A percentile compares a stretch with the other conserved stretches of the same genome.
These are phyloP conservation scores for Amiota mariae DNA, from an alignment of 2,888 invertebrate species.

Conservation along the genomic window DNA sequence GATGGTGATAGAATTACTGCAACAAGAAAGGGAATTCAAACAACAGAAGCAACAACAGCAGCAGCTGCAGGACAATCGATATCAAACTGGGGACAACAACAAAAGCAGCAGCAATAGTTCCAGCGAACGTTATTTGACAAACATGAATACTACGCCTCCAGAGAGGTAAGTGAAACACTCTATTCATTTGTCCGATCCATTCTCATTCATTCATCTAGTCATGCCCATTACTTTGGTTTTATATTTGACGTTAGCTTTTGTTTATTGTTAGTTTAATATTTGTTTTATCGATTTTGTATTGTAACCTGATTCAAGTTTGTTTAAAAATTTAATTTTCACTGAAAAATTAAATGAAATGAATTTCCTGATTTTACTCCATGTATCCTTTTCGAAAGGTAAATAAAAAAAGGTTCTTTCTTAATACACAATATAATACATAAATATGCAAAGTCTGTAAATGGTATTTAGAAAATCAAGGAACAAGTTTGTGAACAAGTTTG, in stretches of 20 bases:
- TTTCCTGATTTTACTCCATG: no score
- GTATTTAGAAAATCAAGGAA: no score
- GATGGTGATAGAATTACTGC: conserved; percentile 57
- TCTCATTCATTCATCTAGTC: no score
- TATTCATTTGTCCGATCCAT: no score
- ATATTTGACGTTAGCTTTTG: background rate
- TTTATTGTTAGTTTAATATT: background rate
- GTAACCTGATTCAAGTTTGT: no score
- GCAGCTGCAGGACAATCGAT: background rate
- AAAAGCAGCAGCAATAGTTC: conserved; percentile 17
- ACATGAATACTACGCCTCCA: conserved; percentile 33
- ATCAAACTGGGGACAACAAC: background rate
- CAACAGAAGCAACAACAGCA: conserved; percentile 24
- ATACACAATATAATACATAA: no score
- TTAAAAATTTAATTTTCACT: no score
- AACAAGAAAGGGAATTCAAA: conserved; percentile 41
- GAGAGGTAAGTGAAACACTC: background rate
- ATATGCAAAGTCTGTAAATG: no score
- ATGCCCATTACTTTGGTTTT: background rate
- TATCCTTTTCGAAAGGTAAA: no score
- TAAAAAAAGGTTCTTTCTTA: no score
- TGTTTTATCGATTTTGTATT: background rate
- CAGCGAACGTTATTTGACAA: conserved; percentile 19
- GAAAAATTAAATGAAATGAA: no score
- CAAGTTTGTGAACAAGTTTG: conserved; percentile 1